A percentile compares a stretch with the other conserved stretches of the same genome.
Evolutionary conservation across 2,113 vertebrate genomes (phyloP).

Genomic region (Poecilia latipinna): DNA sequence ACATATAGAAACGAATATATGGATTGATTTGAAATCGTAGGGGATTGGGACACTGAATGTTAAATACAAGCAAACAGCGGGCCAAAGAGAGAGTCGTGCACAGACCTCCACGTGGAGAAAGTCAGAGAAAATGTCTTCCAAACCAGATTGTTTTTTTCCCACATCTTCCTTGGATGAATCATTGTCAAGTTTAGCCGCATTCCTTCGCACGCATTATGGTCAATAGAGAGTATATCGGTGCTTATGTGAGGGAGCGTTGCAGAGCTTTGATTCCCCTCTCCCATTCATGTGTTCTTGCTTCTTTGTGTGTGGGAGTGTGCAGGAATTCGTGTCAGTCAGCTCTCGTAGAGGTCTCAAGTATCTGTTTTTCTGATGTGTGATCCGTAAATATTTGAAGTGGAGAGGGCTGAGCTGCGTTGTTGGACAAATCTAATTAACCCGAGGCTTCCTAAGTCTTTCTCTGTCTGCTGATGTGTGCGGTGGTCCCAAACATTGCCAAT

Average conservation of each 20-base stretch:
- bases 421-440: conserved; percentile 82
- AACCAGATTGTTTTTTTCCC: neutral
- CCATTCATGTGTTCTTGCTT: conserved; percentile 30
- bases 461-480: conserved; percentile 47
- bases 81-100: neutral
- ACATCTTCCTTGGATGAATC: conserved; percentile 11
- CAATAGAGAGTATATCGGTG: conserved; percentile 26
- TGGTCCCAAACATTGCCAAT: conserved; percentile 59
- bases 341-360: conserved; percentile 75
- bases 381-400: conserved; percentile 82
- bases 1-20: neutral
- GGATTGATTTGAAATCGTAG: too few relatives aligned
- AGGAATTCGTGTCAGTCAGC: conserved; percentile 65
- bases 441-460: conserved; percentile 72
- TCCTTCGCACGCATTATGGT: conserved; percentile 31
- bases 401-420: conserved; percentile 70
- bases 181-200: conserved; percentile 27
- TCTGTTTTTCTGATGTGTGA: conserved; percentile 79
- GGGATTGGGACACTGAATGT: too few relatives aligned
- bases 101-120: conserved; percentile 16
- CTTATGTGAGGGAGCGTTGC: conserved; percentile 33
- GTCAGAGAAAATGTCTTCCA: conserved; percentile 31
- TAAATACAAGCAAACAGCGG: too few relatives aligned
- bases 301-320: neutral
- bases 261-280: conserved; percentile 32